Evolutionary conservation across 2,888 invertebrate species (phyloP).

Genomic region (Villa cingulata): DNA sequence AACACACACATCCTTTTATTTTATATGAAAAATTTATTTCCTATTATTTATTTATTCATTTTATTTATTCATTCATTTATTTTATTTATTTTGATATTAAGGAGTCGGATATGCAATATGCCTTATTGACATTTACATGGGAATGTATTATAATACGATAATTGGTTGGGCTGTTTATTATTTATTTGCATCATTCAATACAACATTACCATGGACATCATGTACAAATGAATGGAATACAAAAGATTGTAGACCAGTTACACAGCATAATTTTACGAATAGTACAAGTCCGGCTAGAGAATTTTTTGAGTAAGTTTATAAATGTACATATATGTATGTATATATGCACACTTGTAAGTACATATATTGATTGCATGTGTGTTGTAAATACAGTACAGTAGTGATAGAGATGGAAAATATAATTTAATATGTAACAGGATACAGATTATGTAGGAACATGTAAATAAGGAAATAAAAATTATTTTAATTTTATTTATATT

Average conservation of each 20-base stretch:
- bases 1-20: too few relatives aligned
- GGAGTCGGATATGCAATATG: conserved; percentile 95
- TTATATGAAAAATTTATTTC: too few relatives aligned
- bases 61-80: too few relatives aligned
- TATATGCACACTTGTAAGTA: neutral
- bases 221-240: conserved; percentile 85
- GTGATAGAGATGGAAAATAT: too few relatives aligned
- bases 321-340: neutral
- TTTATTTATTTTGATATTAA: conserved; percentile 29
- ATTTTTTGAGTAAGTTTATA: conserved; percentile 64
- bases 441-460: too few relatives aligned
- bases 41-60: too few relatives aligned
- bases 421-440: too few relatives aligned
- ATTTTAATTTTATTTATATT: too few relatives aligned
- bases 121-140: conserved; percentile 87
- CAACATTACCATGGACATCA: conserved; percentile 73
- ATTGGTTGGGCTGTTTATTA: conserved; percentile 94
- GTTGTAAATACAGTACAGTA: too few relatives aligned
- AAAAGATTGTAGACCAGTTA: conserved; percentile 53
- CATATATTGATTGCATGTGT: too few relatives aligned
- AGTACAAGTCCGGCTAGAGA: conserved; percentile 71
- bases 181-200: conserved; percentile 67
- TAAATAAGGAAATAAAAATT: too few relatives aligned
- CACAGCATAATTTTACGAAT: conserved; percentile 41
- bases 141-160: conserved; percentile 95